phyloP scores from a whole-genome alignment of 2,888 invertebrate genomes.

The Teinopalpus imperialis region DNA sequence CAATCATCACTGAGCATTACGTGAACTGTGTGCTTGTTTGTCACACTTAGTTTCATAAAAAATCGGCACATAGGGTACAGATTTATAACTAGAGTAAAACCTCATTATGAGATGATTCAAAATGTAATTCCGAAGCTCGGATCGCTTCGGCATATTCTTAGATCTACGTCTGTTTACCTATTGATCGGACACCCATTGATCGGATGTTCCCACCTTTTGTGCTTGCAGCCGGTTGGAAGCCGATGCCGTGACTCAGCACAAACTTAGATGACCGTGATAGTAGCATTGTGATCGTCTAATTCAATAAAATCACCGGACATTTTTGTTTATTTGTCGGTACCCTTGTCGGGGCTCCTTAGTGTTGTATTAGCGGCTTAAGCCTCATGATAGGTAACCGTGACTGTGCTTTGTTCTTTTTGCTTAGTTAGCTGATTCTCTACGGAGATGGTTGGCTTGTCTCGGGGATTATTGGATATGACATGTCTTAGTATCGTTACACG shows the following conservation, averaged over 20 bases:
- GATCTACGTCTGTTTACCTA: constrained; percentile 60
- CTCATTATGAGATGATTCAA: background rate
- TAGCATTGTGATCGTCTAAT: constrained; percentile 77
- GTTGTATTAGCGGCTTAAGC: constrained; percentile 64
- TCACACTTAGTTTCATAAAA: no score
- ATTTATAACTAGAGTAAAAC: no score
- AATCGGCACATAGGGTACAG: no score
- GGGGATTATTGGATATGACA: constrained; percentile 17
- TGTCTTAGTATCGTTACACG: constrained; percentile 15
- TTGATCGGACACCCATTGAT: constrained; percentile 77
- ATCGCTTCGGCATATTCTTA: constrained; percentile 30
- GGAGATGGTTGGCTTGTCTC: constrained; percentile 10
- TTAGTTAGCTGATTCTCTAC: constrained; percentile 24
- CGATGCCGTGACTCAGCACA: constrained; percentile 63
- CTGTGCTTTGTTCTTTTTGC: constrained; percentile 44
- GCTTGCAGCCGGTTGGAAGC: constrained; percentile 59
- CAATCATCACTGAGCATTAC: no score
- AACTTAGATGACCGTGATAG: constrained; percentile 49
- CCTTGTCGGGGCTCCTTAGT: constrained; percentile 64
- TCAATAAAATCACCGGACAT: constrained; percentile 79
- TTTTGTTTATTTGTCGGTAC: constrained; percentile 77
- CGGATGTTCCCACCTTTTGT: constrained; percentile 78
- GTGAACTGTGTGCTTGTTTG: no score
- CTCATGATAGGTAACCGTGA: constrained; percentile 59
- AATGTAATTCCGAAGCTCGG: constrained; percentile 2